Conservation (phyloP, 2,888 invertebrate genomes). For the Rosalia funebris region DNA sequence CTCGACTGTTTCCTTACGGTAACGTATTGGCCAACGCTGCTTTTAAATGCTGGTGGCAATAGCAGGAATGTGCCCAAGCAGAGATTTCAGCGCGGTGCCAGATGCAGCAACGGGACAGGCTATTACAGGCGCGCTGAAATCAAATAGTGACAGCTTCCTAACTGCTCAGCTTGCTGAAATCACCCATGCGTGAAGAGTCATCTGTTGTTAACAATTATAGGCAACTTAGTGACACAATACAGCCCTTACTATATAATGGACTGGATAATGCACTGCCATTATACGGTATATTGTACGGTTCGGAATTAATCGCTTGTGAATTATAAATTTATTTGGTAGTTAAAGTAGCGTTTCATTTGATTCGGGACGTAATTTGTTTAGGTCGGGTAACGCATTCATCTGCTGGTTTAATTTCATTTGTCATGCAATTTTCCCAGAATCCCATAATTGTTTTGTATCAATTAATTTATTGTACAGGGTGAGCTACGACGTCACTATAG, state of each 20-base stretch:
- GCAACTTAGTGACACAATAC: conserved; percentile 64
- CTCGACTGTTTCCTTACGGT: conserved; percentile 8
- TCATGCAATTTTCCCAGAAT: too few relatives aligned
- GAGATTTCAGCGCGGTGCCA: conserved; percentile 6
- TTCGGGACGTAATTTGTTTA: conserved; percentile 34
- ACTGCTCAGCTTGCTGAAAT: conserved; percentile 24
- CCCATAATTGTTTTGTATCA: too few relatives aligned
- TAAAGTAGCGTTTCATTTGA: conserved; percentile 49
- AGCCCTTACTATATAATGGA: conserved; percentile 61
- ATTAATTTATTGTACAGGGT: too few relatives aligned
- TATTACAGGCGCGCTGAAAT: conserved; percentile 14
- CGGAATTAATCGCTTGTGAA: conserved; percentile 63
- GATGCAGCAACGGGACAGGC: background rate
- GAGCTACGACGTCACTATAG: too few relatives aligned
- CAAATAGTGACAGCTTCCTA: conserved; percentile 22
- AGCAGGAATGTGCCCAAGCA: background rate
- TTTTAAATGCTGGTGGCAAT: conserved; percentile 22
- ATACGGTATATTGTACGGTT: conserved; percentile 57
- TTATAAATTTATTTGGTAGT: conserved; percentile 61
- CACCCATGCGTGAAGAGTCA: conserved; percentile 60
- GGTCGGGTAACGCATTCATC: conserved; percentile 5
- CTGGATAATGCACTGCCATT: conserved; percentile 60
- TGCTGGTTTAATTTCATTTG: background rate
- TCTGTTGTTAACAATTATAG: conserved; percentile 64
- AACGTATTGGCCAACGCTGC: conserved; percentile 9